Percentiles rank a stretch among this genome's conserved stretches.
Evolutionary conservation across 2,888 invertebrate genomes (phyloP).

Genomic region (Cheilosia impressa): DNA sequence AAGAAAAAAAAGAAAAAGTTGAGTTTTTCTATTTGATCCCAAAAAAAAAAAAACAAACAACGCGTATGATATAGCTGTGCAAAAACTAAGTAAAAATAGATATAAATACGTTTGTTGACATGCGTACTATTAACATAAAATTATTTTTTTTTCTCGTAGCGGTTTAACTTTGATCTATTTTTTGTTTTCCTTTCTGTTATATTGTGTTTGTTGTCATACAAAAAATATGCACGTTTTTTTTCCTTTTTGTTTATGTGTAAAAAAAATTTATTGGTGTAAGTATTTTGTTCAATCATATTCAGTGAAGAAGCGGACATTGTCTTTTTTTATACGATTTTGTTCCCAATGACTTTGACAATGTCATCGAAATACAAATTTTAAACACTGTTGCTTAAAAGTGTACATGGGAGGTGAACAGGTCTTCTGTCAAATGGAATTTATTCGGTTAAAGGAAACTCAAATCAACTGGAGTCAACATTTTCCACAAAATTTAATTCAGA

Average conservation of each 20-base stretch:
- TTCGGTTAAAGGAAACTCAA: too few relatives aligned
- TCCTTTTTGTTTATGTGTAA: not conserved
- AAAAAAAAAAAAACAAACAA: constrained; percentile 9
- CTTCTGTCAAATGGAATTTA: too few relatives aligned
- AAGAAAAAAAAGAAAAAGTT: constrained; percentile 1
- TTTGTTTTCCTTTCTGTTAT: not conserved
- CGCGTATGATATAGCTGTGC: not conserved
- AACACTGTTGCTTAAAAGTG: too few relatives aligned
- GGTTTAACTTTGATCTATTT: not conserved
- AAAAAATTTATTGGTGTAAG: not conserved
- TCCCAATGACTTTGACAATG: too few relatives aligned
- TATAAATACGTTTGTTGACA: constrained; percentile 42
- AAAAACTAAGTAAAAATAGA: constrained; percentile 49
- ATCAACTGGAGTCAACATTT: too few relatives aligned
- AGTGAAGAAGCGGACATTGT: too few relatives aligned
- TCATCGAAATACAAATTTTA: too few relatives aligned
- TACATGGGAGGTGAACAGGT: too few relatives aligned
- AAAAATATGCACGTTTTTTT: not conserved
- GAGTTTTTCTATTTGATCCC: not conserved
- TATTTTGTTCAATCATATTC: not conserved
- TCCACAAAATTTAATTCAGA: not conserved
- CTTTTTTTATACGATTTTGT: too few relatives aligned
- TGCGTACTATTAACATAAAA: constrained; percentile 31
- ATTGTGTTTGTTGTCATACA: too few relatives aligned
- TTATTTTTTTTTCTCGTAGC: not conserved